Evolutionary conservation across 2,888 invertebrate species (phyloP), one percentile per base, ranked within the genome.

Genomic region (Tanaodytes sp.): DNA sequence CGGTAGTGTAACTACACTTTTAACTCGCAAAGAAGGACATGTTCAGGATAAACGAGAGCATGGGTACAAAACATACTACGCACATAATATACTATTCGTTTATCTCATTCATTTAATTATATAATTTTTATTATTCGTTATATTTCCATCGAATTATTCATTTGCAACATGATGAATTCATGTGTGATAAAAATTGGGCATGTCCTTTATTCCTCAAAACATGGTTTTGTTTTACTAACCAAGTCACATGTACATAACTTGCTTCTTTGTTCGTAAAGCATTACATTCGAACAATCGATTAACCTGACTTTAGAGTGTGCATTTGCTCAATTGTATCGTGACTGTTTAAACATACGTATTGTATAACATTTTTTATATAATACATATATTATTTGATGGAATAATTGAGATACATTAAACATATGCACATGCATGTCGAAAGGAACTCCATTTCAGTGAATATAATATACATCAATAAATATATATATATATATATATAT

Each of bases 231-330:
- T 77, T 49, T 77, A 83, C 84, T 84, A 84, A 84, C 82, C 81
- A 81, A 68, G 61, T 70, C 64, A 82, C 81, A 81, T 84, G 84
- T 84, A 84, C 80, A 84, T 84, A 84, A 82, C 82, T 84, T 78
- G 84, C 84, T 84, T 84, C 78, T 84, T 83, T 84, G 83, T 84
- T 84, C 82, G 82, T 84, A 84, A 84, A 80, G 79, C 80, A 79
- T 80, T 77, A 80, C 77, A 75, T 74, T 74, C 73, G 64, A 61
- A 70, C 62, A 68, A 71, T 69, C 62, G 62, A 57, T 73, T 61
- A 70, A 71, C 73, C 61, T 52, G 52, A 66, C 37, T 27, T 73
- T 15, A 64, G 67, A 14, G 20, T 70, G 54, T 61, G 57, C 54
- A 39, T 27, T 23, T 52, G 39, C 39, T 23, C n/a, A 3, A 12